phyloP scores from a whole-genome alignment of 2,888 invertebrate genomes.

The Sinhomidia bicolor region DNA sequence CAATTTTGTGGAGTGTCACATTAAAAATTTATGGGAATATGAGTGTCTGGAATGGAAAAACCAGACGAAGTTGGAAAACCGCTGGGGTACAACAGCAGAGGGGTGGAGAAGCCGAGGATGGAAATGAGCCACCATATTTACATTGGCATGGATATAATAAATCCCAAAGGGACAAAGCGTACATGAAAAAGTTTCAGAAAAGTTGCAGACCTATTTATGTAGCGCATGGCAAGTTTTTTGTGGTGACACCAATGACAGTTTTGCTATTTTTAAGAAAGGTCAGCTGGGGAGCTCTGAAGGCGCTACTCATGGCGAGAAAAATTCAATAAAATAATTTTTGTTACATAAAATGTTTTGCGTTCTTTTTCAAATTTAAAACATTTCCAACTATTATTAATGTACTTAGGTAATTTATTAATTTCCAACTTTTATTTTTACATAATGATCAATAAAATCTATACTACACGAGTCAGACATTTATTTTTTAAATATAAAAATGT shows the following conservation, averaged over 20 bases:
- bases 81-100: too few relatives aligned
- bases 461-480: too few relatives aligned
- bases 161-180: not conserved
- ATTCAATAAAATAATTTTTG: constrained; percentile 14
- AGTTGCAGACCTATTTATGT: constrained; percentile 46
- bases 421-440: too few relatives aligned
- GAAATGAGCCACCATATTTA: too few relatives aligned
- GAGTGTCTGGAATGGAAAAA: constrained; percentile 42
- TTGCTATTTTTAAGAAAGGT: constrained; percentile 43
- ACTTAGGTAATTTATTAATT: too few relatives aligned
- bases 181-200: constrained; percentile 50
- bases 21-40: constrained; percentile 54
- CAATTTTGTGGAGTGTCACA: constrained; percentile 22
- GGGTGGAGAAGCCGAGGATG: too few relatives aligned
- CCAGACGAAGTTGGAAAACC: constrained; percentile 45
- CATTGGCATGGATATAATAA: constrained; percentile 19
- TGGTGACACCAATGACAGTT: constrained; percentile 45
- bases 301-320: constrained; percentile 28
- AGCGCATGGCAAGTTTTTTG: constrained; percentile 56
- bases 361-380: not conserved
- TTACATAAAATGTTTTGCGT: not conserved
- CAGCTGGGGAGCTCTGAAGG: constrained; percentile 51
- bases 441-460: too few relatives aligned
- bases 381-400: too few relatives aligned
- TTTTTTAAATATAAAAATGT: too few relatives aligned